phyloP scores from a whole-genome alignment of 2,888 invertebrate genomes.

The Schizotus pectinicornis region DNA sequence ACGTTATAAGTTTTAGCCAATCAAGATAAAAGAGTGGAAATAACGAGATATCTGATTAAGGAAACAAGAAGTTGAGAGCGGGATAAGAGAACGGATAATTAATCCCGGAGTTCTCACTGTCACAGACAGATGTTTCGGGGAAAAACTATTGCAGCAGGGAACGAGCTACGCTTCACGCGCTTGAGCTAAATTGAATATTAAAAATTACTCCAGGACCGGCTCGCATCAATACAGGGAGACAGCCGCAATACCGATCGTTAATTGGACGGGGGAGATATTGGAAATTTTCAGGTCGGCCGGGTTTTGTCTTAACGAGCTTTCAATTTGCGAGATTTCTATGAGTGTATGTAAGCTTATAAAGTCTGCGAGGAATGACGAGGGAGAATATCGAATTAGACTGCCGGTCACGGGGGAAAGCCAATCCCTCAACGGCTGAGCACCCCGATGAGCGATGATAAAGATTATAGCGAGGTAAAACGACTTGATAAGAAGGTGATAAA shows the following conservation, averaged over 20 bases:
- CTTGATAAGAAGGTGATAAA: slow-evolving; percentile 39
- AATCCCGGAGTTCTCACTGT: slow-evolving; percentile 50
- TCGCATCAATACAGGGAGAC: not conserved
- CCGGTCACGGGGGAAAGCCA: slow-evolving; percentile 29
- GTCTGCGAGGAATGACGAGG: slow-evolving; percentile 3
- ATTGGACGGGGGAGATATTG: not conserved
- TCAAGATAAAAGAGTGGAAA: slow-evolving; percentile 33
- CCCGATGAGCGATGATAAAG: slow-evolving; percentile 36
- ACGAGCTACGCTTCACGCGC: slow-evolving; percentile 4
- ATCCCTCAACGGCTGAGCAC: slow-evolving; percentile 32
- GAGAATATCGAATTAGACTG: slow-evolving; percentile 30
- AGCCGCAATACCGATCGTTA: not conserved
- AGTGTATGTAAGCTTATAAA: slow-evolving; percentile 18
- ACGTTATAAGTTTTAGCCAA: slow-evolving; percentile 15
- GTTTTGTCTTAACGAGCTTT: no score
- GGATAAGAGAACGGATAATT: slow-evolving; percentile 50
- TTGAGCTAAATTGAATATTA: slow-evolving; percentile 25
- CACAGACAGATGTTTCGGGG: slow-evolving; percentile 48
- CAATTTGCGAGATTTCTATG: not conserved
- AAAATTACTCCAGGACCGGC: slow-evolving; percentile 12
- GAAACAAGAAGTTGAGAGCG: slow-evolving; percentile 45
- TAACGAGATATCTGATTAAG: slow-evolving; percentile 45
- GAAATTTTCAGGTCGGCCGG: no score
- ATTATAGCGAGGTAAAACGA: slow-evolving; percentile 37
- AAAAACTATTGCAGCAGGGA: slow-evolving; percentile 9